Conservation (phyloP, 2,113 vertebrate genomes). For the Heterotilapia buettikoferi region DNA sequence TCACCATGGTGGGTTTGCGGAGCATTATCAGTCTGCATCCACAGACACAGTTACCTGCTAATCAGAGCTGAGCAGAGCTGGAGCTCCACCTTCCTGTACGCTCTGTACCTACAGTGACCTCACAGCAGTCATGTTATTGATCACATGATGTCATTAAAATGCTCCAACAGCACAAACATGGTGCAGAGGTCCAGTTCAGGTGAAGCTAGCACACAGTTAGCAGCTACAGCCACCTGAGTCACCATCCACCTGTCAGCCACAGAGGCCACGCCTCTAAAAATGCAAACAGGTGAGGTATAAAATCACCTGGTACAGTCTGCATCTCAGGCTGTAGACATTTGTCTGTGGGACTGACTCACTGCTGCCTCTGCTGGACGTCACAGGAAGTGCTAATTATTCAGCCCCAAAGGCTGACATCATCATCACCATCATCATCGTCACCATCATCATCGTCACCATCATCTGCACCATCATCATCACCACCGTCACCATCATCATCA, state of each 20-base stretch:
- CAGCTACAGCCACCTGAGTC: background rate
- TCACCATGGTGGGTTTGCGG: background rate
- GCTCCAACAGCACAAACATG: background rate
- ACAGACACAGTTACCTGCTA: background rate
- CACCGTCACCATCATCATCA: too few species aligned
- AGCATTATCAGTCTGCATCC: background rate
- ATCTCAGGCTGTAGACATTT: background rate
- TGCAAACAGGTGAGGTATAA: background rate
- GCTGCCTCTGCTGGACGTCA: background rate
- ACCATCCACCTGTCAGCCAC: background rate
- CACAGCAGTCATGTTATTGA: background rate
- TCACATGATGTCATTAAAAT: background rate
- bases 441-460: rapidly evolving
- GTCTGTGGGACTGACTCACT: background rate
- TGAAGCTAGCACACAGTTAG: background rate
- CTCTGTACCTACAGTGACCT: background rate
- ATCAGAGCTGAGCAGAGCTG: background rate
- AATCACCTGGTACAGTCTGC: rapidly evolving
- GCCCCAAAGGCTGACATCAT: too few species aligned
- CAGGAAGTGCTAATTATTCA: background rate
- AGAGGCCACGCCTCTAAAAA: background rate
- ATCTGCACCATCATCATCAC: rapidly evolving
- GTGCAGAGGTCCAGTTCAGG: background rate
- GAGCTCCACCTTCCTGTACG: background rate
- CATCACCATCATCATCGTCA: rapidly evolving